phyloP scores from a whole-genome alignment of 2,113 vertebrate genomes.

The Dasyornis broadbenti region DNA sequence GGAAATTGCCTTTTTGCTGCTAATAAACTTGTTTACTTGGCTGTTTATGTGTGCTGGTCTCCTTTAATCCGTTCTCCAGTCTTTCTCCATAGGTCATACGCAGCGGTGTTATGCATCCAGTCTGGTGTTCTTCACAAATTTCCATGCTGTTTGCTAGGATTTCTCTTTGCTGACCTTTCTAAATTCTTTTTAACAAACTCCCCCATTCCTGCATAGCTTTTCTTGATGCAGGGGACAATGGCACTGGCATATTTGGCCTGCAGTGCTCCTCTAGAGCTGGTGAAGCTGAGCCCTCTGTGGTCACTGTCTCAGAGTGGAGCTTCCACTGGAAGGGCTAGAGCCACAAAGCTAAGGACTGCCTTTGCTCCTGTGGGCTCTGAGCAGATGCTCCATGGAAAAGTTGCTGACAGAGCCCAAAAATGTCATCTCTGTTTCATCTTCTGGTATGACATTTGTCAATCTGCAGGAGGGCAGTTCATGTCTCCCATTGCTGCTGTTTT shows the following conservation, averaged over 20 bases:
- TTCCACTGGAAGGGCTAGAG: not conserved
- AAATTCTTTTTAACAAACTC: slow-evolving; percentile 16
- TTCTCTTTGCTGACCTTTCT: slow-evolving; percentile 49
- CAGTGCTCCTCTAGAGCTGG: not conserved
- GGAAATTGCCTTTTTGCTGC: not conserved
- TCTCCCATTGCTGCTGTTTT: not conserved
- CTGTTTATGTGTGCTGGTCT: not conserved
- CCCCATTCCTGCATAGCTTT: not conserved
- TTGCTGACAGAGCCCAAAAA: not conserved
- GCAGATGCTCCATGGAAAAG: not conserved
- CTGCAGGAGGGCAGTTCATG: not conserved
- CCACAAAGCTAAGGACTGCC: not conserved
- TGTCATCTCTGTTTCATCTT: not conserved
- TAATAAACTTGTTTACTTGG: slow-evolving; percentile 26
- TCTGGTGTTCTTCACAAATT: slow-evolving; percentile 25
- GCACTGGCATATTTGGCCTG: not conserved
- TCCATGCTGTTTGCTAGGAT: not conserved
- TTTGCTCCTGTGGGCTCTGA: not conserved
- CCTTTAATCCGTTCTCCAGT: not conserved
- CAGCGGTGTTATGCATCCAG: slow-evolving; percentile 1
- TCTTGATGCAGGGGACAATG: not conserved
- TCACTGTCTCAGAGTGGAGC: not conserved
- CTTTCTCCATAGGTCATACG: slow-evolving; percentile 53
- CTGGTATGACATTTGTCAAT: not conserved
- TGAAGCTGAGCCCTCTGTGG: not conserved